Base-by-base conservation (phyloP, 2,113 vertebrate species). In the Chaenocephalus aceratus region DNA sequence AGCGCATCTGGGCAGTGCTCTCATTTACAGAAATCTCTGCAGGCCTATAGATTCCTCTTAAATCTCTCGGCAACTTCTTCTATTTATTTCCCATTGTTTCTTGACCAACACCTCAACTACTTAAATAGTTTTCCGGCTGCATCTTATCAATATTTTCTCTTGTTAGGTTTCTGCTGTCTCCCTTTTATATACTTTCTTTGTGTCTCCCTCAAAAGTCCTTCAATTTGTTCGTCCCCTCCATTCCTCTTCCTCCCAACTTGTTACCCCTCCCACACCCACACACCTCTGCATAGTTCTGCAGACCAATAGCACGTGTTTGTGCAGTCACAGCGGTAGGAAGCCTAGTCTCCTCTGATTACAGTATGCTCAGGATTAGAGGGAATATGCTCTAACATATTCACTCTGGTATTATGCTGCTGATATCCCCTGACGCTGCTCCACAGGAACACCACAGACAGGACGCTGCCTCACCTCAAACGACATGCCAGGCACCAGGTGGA, bases 11-110 rank as follows among this genome's bases (percentile, higher is more conserved):
- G 92, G 72, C 79, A 91, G 65, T 79, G 78, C 87, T 94, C 88
- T 91, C 89, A 90, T 93, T 95, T 91, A 82, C 89, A 85, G 77
- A 94, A 94, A 93, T 94, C 93, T 90, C 91, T 36, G 7, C 83
- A 73, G 81, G 62, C 72, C 62, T 79, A 72, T 44, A 79, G 84
- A 93, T 91, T 87, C 86, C 69, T 46, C 83, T 86, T 91, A 89
- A 92, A 86, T 84, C 88, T 88, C 70, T 60, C 62, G 79, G 82
- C 64, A 56, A 77, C 60, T 84, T 91, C 49, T 75, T 82, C 45
- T 18, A 36, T 80, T 80, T 68, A 36, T 80, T 82, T 71, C 68
- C 44, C 34, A 15, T 83, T 58, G 34, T 86, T 84, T 84, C 72
- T 75, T 80, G 73, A 85, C 80, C 84, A 68, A 77, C 46, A 77